A percentile compares a stretch with the other conserved stretches of the same genome.
Evolutionary conservation across 2,797 vertebrate genomes (phyloP).

Genomic region (Gymnodraco acuticeps): DNA sequence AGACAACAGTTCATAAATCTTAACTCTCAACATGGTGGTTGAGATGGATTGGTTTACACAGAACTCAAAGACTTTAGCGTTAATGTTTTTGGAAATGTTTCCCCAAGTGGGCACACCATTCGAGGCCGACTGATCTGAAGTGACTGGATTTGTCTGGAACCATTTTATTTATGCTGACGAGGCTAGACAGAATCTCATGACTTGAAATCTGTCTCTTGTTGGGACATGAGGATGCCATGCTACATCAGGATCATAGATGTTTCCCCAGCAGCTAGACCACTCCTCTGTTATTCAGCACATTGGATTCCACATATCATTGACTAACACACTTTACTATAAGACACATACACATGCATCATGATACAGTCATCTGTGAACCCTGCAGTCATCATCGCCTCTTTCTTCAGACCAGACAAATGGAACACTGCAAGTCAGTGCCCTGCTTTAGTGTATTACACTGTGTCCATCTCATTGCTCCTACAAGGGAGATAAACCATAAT

Average conservation of each 20-base stretch:
- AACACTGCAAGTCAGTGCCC: constrained; percentile 48
- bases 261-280: constrained; percentile 5
- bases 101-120: background rate
- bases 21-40: background rate
- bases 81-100: background rate
- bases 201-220: constrained; percentile 3
- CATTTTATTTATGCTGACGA: background rate
- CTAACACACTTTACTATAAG: constrained; percentile 6
- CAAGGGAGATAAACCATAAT: constrained; percentile 32
- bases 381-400: constrained; percentile 1
- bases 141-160: background rate
- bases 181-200: background rate
- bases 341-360: constrained; percentile 6
- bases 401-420: constrained; percentile 18
- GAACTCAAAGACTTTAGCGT: background rate
- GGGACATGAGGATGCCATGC: background rate
- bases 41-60: background rate
- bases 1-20: background rate
- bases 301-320: background rate
- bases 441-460: constrained; percentile 35
- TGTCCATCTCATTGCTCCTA: constrained; percentile 25
- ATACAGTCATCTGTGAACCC: background rate
- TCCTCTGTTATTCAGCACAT: background rate
- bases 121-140: background rate
- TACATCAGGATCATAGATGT: background rate